Conservation (phyloP, 92 coral and sea anemone genomes). For the Palythoa grandis region DNA sequence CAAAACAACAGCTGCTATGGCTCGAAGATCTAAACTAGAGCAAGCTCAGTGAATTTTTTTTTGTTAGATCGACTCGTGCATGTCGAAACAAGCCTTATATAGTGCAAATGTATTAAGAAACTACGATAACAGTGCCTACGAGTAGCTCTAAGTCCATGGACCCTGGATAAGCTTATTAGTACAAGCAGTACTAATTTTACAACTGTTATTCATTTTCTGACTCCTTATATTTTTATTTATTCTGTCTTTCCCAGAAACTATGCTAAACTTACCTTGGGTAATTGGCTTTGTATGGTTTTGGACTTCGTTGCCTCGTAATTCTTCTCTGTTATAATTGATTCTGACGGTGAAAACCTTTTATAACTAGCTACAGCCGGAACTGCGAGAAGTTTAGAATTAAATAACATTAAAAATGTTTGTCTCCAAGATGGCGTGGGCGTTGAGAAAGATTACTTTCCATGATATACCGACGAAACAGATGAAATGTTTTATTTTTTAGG, state of each 20-base stretch:
- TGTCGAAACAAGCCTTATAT: neutral
- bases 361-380: conserved; percentile 36
- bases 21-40: neutral
- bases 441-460: neutral
- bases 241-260: neutral
- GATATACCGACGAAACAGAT: neutral
- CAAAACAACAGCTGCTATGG: neutral
- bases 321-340: neutral
- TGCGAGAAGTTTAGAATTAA: conserved; percentile 9
- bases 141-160: neutral
- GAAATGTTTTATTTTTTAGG: neutral
- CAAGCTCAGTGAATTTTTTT: neutral
- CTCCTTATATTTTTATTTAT: neutral
- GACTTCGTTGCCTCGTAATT: neutral
- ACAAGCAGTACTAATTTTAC: neutral
- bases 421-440: conserved; percentile 17
- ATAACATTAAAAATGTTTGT: conserved; percentile 37
- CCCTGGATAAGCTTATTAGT: conserved; percentile 8
- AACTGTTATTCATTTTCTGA: neutral
- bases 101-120: neutral
- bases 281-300: neutral
- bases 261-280: neutral
- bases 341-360: conserved; percentile 18
- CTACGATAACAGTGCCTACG: neutral
- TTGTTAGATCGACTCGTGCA: neutral